Base-by-base conservation (phyloP, 2,888 invertebrate species). In the Morpho helenor region DNA sequence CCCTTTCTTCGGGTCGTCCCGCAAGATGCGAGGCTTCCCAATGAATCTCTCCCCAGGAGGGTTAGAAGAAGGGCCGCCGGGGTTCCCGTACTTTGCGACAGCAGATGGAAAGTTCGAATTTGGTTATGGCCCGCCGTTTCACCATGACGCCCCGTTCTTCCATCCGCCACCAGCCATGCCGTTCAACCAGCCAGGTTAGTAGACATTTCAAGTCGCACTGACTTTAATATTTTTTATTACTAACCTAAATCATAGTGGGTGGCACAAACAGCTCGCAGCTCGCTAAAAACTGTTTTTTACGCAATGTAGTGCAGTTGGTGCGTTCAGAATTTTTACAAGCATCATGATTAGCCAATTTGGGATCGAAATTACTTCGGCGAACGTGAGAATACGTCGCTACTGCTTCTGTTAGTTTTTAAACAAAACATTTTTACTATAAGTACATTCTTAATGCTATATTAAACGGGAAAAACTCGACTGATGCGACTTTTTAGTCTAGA, bases 21-120 rank as follows among this genome's bases (percentile, higher is more conserved):
- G 98, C 72, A 97, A 98, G 87, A 97, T 98, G 97, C 93, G 98
- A 65, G 97, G 97, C 56, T 96, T 98, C 82, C 97, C 97, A 59
- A 95, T 97, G 94, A 97, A 97, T 87, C 93, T 97, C 62, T 96
- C 96, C 47, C 96, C 97, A 16, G 97, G 97, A 49, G 96, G 96
- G 5, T 92, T 96, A 63, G 98, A 98, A 77, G 97, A 98, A 79
- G 96, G 96, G 9, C 96, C 96, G 50, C 96, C 96, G 68, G 97
- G 97, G 73, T 98, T 97, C 89, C 96, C 97, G 16, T 98, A 98
- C 88, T 98, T 97, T 88, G 95, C 95, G 73, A 92, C 93, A 62
- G 94, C 95, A 71, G 97, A 96, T 87, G 95, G 95, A 68, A 97
- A 97, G 91, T 97, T 97, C 91, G 97, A 97, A 84, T 97, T 97